Percentiles rank a stretch among this genome's conserved stretches.
These are phyloP conservation scores for Dromaius novaehollandiae DNA, from an alignment of 2,113 vertebrate species.

Conservation along the genomic window DNA sequence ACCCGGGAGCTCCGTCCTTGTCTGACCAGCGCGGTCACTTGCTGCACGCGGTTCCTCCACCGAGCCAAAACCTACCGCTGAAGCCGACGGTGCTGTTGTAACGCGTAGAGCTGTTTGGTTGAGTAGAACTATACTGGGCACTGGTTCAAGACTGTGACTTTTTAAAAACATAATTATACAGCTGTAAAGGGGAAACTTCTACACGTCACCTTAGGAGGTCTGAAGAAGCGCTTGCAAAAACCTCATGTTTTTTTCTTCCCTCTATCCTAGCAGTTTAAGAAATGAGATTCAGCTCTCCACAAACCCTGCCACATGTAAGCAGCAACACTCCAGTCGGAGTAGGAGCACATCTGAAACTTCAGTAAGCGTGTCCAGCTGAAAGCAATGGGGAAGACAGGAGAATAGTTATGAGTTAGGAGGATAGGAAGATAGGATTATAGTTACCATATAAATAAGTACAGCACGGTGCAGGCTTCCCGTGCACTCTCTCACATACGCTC, in stretches of 20 bases:
- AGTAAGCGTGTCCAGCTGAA: neutral
- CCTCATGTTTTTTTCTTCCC: neutral
- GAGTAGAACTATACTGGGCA: neutral
- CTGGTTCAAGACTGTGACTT: neutral
- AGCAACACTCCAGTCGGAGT: neutral
- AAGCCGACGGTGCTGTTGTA: neutral
- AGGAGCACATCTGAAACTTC: neutral
- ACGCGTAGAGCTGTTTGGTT: neutral
- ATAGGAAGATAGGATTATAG: neutral
- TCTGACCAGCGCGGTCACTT: neutral
- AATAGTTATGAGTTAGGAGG: neutral
- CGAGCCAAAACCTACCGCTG: neutral
- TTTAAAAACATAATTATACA: neutral
- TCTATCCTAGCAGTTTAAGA: neutral
- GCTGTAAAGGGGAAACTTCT: neutral
- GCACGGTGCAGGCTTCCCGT: neutral
- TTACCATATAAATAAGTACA: no score
- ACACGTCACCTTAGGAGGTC: neutral
- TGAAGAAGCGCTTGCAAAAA: neutral
- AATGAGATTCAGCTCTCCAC: neutral
- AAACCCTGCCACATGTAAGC: neutral
- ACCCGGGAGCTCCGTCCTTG: neutral
- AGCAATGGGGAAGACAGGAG: neutral
- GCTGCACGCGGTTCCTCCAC: neutral
- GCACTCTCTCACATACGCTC: rapidly evolving